Evolutionary conservation across 1,140 invertebrate species (phyloP).

Genomic region (Coelopa frigida): DNA sequence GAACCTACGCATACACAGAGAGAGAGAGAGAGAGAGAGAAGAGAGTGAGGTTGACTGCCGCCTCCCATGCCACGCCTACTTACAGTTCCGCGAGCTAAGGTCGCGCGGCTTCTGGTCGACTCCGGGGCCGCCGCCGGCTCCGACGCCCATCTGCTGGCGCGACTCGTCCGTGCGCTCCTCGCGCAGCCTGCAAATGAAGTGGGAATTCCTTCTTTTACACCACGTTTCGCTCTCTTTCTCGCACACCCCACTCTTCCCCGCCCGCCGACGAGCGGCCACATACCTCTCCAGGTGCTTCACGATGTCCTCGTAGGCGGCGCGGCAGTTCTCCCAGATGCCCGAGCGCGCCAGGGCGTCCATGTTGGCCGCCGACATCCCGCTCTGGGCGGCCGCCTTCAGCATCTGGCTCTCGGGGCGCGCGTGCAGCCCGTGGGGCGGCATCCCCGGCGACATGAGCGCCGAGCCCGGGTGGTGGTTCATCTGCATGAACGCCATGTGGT

Average conservation of each 20-base stretch:
- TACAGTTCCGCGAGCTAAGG: slow-evolving; percentile 78
- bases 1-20: slow-evolving; percentile 53
- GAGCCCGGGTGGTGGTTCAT: slow-evolving; percentile 64
- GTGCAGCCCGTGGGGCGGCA: slow-evolving; percentile 68
- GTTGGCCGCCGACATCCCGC: slow-evolving; percentile 56
- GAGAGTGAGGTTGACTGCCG: not conserved
- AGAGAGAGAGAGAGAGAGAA: not conserved
- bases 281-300: slow-evolving; percentile 88
- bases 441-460: slow-evolving; percentile 78
- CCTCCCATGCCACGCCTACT: slow-evolving; percentile 30
- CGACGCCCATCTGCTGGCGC: slow-evolving; percentile 51
- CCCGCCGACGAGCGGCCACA: too few relatives aligned
- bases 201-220: too few relatives aligned
- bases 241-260: too few relatives aligned
- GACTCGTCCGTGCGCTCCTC: slow-evolving; percentile 67
- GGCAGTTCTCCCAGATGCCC: slow-evolving; percentile 88
- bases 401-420: slow-evolving; percentile 63
- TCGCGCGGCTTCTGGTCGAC: slow-evolving; percentile 70
- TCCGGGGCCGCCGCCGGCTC: slow-evolving; percentile 46
- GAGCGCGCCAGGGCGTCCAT: slow-evolving; percentile 82
- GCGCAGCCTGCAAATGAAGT: slow-evolving; percentile 54
- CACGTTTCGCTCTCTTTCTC: too few relatives aligned
- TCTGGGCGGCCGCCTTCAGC: slow-evolving; percentile 62
- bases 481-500: slow-evolving; percentile 86
- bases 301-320: slow-evolving; percentile 86